Conservation (phyloP, 64 coral and sea anemone genomes). For the Dendronephthya gigantea region DNA sequence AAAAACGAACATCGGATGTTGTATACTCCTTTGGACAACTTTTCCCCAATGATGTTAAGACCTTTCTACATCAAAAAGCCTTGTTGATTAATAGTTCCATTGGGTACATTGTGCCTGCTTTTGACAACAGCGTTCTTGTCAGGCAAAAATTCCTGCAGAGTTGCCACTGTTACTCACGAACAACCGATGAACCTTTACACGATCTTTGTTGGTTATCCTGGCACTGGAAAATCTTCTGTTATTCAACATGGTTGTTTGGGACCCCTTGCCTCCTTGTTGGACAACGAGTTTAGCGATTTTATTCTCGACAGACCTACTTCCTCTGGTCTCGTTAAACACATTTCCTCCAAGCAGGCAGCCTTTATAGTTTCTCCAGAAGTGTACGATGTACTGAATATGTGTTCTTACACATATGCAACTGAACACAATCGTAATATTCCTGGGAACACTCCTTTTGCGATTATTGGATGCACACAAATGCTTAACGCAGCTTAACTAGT, state of each 20-base stretch:
- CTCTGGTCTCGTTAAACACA: slow-evolving; percentile 19
- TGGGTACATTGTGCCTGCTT: too few species aligned
- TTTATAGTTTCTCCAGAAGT: too few species aligned
- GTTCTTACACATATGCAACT: too few species aligned
- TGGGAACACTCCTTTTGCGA: slow-evolving; percentile 15
- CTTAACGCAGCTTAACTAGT: slow-evolving; percentile 25
- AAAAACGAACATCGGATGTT: slow-evolving; percentile 14
- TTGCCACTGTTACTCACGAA: too few species aligned
- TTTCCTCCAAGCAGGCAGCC: too few species aligned
- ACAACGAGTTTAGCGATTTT: slow-evolving; percentile 11
- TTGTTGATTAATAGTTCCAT: slow-evolving; percentile 4
- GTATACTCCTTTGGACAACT: slow-evolving; percentile 8
- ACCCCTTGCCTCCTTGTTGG: slow-evolving; percentile 15
- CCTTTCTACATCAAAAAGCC: slow-evolving; percentile 29
- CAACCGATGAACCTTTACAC: too few species aligned
- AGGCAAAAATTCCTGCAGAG: too few species aligned
- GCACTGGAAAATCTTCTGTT: too few species aligned
- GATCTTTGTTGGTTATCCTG: too few species aligned
- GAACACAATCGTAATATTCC: background rate
- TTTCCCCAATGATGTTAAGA: background rate
- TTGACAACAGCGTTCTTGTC: too few species aligned
- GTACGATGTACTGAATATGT: too few species aligned
- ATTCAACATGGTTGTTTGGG: slow-evolving; percentile 18
- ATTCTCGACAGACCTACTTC: slow-evolving; percentile 13
- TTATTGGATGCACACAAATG: background rate